Evolutionary conservation across 2,888 invertebrate genomes (phyloP).

Genomic region (Drosophila suboccidentalis): DNA sequence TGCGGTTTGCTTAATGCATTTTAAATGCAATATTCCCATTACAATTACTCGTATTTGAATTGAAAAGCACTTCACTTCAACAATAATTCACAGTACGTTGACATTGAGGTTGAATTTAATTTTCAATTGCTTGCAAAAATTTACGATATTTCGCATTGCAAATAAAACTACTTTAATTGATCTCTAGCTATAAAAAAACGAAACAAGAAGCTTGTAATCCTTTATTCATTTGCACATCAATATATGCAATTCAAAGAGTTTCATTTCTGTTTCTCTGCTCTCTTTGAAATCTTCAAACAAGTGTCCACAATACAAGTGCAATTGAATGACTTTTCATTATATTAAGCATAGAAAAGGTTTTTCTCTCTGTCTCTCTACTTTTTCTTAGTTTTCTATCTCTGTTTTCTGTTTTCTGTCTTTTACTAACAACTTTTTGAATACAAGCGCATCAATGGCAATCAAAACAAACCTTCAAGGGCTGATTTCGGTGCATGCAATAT

Average conservation of each 20-base stretch:
- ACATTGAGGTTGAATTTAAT: conserved; percentile 1
- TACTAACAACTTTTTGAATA: conserved; percentile 56
- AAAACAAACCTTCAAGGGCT: conserved; percentile 78
- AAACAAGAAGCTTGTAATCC: conserved; percentile 14
- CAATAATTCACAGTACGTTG: background rate
- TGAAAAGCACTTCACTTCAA: background rate
- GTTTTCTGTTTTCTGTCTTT: conserved; percentile 19
- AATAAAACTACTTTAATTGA: conserved; percentile 28
- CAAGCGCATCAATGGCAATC: conserved; percentile 76
- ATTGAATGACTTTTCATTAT: conserved; percentile 77
- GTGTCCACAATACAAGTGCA: conserved; percentile 50
- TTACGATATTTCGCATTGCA: background rate
- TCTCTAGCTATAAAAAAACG: background rate
- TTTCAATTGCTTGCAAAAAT: conserved; percentile 5
- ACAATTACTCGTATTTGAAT: background rate
- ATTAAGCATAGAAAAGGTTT: conserved; percentile 39
- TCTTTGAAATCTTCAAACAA: background rate
- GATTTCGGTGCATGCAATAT: conserved; percentile 74
- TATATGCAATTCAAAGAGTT: conserved; percentile 30
- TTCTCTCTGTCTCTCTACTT: conserved; percentile 7
- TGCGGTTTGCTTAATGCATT: conserved; percentile 37
- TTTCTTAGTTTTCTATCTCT: conserved; percentile 4
- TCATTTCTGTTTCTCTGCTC: conserved; percentile 13
- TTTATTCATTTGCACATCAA: conserved; percentile 30
- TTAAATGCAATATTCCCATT: conserved; percentile 18